Percentiles rank a stretch among this genome's conserved stretches.
Evolutionary conservation across 2,797 vertebrate species (phyloP).

Genomic region (Falco novaeseelandiae): DNA sequence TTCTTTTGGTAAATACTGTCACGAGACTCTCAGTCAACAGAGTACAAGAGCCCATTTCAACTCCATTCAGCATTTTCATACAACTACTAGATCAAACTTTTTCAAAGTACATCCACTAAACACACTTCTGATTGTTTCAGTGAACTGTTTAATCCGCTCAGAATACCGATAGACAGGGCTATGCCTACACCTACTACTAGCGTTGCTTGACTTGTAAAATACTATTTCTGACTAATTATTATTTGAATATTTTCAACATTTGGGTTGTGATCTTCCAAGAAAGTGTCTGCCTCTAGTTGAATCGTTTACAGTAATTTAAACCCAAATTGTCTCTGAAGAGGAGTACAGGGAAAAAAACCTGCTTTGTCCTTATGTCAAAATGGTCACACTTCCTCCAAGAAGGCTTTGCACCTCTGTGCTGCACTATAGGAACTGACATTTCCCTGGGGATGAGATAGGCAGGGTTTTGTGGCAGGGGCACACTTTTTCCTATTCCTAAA

Average conservation of each 20-base stretch:
- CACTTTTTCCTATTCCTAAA: neutral
- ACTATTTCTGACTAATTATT: neutral
- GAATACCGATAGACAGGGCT: neutral
- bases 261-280: neutral
- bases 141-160: neutral
- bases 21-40: neutral
- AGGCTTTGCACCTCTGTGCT: neutral
- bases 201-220: neutral
- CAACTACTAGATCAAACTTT: neutral
- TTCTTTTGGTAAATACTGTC: neutral
- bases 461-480: neutral
- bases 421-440: too few relatives aligned
- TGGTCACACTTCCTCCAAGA: neutral
- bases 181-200: neutral
- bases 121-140: neutral
- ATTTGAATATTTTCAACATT: neutral
- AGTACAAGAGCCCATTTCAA: neutral
- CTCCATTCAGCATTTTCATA: neutral
- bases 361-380: neutral
- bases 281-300: neutral
- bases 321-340: neutral
- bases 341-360: neutral
- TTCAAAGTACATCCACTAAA: neutral
- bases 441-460: neutral
- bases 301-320: neutral